Evolutionary conservation across 2,888 invertebrate genomes (phyloP).

Genomic region (Ormyrus labotus): DNA sequence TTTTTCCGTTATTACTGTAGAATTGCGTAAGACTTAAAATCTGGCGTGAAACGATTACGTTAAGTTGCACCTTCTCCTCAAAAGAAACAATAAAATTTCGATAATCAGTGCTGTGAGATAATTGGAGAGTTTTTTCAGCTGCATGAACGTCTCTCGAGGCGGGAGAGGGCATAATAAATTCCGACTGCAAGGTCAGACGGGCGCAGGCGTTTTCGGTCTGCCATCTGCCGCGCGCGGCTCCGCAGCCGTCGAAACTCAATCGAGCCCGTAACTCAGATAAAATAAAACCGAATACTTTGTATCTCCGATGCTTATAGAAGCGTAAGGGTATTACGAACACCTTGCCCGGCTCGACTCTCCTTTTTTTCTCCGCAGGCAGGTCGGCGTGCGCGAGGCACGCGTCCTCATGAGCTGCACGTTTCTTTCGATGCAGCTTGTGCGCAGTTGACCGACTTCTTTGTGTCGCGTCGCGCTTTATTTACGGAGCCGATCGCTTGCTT

Average conservation of each 20-base stretch:
- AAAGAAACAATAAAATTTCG: not conserved
- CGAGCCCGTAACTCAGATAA: not conserved
- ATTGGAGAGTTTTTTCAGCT: conserved; percentile 27
- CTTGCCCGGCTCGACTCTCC: not conserved
- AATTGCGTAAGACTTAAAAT: no score
- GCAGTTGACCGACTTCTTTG: conserved; percentile 26
- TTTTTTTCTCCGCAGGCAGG: not conserved
- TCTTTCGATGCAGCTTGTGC: no score
- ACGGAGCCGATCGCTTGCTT: not conserved
- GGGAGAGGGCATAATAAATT: conserved; percentile 3
- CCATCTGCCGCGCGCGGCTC: conserved; percentile 37
- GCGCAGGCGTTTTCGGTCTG: conserved; percentile 1
- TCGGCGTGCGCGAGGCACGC: not conserved
- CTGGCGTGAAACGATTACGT: no score
- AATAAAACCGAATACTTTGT: no score
- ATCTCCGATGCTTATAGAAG: not conserved
- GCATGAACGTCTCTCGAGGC: not conserved
- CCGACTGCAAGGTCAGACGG: conserved; percentile 29
- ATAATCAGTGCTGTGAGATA: conserved; percentile 3
- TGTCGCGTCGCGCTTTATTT: not conserved
- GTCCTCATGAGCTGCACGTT: not conserved
- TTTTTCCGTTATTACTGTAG: no score
- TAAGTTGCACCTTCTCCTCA: no score
- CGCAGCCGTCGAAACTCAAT: conserved; percentile 8
- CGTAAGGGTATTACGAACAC: conserved; percentile 14